phyloP scores from a whole-genome alignment of 1,140 invertebrate genomes.

The Condylostylus longicornis region DNA sequence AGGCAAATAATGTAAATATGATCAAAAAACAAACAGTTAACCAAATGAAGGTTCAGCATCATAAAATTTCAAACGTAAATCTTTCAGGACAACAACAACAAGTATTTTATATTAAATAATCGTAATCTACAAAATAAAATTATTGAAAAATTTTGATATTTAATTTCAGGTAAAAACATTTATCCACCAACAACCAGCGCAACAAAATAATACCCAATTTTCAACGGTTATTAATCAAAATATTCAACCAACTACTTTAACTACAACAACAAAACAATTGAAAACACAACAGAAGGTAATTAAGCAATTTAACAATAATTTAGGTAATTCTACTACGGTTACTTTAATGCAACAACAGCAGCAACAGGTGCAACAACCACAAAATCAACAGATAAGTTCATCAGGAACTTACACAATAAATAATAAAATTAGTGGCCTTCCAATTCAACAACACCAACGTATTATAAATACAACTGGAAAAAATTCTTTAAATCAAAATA shows the following conservation, averaged over 20 bases:
- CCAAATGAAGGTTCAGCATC: neutral
- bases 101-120: too few relatives aligned
- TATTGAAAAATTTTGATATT: too few relatives aligned
- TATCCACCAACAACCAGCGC: constrained; percentile 11
- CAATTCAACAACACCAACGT: neutral
- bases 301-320: constrained; percentile 19
- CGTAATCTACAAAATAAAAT: too few relatives aligned
- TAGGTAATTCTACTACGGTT: constrained; percentile 5
- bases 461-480: too few relatives aligned
- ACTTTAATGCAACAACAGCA: constrained; percentile 18
- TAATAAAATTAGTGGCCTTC: constrained; percentile 5
- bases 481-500: too few relatives aligned
- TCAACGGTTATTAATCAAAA: constrained; percentile 7
- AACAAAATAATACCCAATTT: constrained; percentile 5
- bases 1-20: neutral
- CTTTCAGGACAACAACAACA: too few relatives aligned
- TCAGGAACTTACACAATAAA: constrained; percentile 3
- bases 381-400: constrained; percentile 1
- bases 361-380: constrained; percentile 16
- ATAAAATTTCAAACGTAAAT: neutral
- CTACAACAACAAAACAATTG: constrained; percentile 11
- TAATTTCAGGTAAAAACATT: constrained; percentile 23
- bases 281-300: constrained; percentile 16
- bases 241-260: constrained; percentile 7
- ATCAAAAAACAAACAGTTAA: neutral